Base-by-base conservation (phyloP, 1,140 invertebrate species). In the Adoxophyes honmai region DNA sequence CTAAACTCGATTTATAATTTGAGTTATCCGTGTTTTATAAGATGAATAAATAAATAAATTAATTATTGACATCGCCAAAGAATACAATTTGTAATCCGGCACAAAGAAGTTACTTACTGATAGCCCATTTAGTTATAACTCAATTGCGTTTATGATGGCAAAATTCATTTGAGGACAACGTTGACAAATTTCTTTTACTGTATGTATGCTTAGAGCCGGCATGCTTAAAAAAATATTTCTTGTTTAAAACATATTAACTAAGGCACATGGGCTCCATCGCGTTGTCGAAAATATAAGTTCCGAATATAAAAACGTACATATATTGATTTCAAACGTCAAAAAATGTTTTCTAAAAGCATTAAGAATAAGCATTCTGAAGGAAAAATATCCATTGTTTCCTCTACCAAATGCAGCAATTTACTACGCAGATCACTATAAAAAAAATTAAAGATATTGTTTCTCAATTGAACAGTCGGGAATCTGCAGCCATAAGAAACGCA, bases 151-250 rank as follows among this genome's bases (percentile, higher is more conserved):
- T 48, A 48, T 48, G 5, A 18, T 3, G 15, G 15, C 42, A 48
- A 28, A 48, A 48, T 18, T 48, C 21, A 48, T 28, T 48, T 37
- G 36, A 37, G 36, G 36, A 37, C 36, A 37, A 13, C 36, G 36
- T 37, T 13, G 36, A 37, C 36, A 37, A 37, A 37, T 9, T 8
- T 37, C 36, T 13, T 37, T 37, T 37, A 37, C 33, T 34, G 33
- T 34, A 34, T 34, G 9, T 9, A 34, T 34, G 33, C 33, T 34
- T 34, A 34, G 33, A 34, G 33, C 33, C 4, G 33, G 33, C 9
- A 34, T 34, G 33, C 33, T 34, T 34, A 34, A 34, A 34, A 34
- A 34, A 34, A 34, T 9, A 34, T 34, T 34, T 34, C 33, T 9
- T 34, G 4, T 4, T 34, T 34, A 9, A 5, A 34, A 9, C 33